Evolutionary conservation across 1,140 invertebrate species (phyloP).

Genomic region (Pachypsylla venusta): DNA sequence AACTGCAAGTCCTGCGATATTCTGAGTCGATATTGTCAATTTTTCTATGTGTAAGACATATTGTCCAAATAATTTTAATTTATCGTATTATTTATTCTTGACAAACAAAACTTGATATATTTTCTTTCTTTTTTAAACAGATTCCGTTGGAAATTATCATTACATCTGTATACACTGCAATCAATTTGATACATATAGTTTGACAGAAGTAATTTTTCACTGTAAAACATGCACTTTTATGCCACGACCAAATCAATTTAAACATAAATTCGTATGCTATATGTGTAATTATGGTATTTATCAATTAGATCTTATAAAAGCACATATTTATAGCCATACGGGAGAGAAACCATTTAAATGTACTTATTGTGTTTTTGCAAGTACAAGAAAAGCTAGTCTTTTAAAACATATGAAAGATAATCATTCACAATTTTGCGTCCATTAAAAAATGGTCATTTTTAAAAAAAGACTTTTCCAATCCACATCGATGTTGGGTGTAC

Average conservation of each 20-base stretch:
- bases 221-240: background rate
- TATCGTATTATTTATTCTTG: no score
- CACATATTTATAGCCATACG: background rate
- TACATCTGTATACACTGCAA: background rate
- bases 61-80: no score
- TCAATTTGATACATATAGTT: background rate
- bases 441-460: no score
- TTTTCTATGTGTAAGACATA: no score
- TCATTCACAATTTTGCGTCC: no score
- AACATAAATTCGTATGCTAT: background rate
- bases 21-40: no score
- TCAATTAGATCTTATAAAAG: background rate
- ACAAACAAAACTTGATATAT: no score
- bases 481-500: no score
- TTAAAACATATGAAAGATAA: no score
- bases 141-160: background rate
- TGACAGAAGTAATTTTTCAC: background rate
- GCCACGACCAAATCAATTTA: background rate
- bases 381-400: background rate
- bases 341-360: conserved; percentile 6
- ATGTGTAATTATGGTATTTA: background rate
- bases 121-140: background rate
- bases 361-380: background rate
- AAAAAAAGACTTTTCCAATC: no score
- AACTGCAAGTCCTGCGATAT: no score